These are phyloP conservation scores for Psammodynastes pulverulentus DNA, from an alignment of 2,113 vertebrate genomes.

Conservation along the genomic window DNA sequence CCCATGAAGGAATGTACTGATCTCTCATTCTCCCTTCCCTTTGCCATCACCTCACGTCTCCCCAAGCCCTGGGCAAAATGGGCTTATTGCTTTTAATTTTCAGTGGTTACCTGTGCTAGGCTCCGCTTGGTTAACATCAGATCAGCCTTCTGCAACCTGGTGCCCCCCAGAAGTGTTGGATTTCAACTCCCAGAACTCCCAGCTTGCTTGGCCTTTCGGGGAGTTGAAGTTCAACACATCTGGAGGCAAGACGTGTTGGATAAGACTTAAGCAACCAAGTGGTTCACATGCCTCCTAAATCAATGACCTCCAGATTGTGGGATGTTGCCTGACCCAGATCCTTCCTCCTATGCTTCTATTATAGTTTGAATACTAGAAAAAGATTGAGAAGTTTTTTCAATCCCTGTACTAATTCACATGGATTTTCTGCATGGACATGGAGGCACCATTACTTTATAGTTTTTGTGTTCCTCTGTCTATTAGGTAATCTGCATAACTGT, in stretches of 20 bases:
- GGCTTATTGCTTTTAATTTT: background rate
- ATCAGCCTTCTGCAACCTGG: background rate
- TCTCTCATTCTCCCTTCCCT: background rate
- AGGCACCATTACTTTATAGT: background rate
- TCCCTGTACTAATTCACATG: background rate
- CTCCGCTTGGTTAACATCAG: background rate
- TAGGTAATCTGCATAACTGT: background rate
- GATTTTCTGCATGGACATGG: background rate
- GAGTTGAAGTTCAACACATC: background rate
- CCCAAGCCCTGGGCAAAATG: background rate
- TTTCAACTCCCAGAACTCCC: background rate
- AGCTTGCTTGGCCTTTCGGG: background rate
- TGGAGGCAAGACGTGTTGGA: background rate
- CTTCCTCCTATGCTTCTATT: background rate
- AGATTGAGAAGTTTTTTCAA: background rate
- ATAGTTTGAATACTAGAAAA: background rate
- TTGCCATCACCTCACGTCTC: background rate
- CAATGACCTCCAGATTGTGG: too few relatives aligned
- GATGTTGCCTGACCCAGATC: background rate
- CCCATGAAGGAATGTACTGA: too few relatives aligned
- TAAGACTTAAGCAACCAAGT: background rate
- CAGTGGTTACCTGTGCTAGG: background rate
- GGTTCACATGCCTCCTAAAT: background rate
- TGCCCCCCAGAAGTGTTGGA: background rate
- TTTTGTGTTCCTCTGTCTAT: background rate